Conservation (phyloP, 2,113 vertebrate genomes). For the Onychostruthus taczanowskii region DNA sequence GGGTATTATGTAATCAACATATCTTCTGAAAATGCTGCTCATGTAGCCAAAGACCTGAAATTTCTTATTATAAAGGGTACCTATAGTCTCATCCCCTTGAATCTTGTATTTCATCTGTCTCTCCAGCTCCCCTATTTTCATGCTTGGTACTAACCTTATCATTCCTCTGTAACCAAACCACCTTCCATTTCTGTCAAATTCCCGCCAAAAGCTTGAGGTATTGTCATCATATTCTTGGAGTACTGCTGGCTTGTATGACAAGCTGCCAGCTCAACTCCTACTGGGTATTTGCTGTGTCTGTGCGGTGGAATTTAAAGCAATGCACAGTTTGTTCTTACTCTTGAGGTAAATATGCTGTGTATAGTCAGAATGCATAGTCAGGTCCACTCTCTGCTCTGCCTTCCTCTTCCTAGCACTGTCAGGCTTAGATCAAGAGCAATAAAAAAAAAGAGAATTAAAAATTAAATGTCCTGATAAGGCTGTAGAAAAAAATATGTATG, state of each 20-base stretch:
- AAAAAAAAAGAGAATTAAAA: background rate
- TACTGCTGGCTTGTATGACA: background rate
- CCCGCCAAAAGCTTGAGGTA: background rate
- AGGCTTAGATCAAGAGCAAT: background rate
- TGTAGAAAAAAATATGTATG: background rate
- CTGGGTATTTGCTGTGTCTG: background rate
- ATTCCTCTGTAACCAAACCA: background rate
- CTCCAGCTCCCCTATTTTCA: background rate
- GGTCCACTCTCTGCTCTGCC: background rate
- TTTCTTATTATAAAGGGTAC: background rate
- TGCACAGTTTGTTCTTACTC: background rate
- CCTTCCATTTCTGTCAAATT: background rate
- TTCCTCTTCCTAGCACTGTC: background rate
- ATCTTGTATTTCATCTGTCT: background rate
- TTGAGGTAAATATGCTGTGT: background rate
- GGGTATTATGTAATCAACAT: background rate
- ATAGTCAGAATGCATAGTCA: background rate
- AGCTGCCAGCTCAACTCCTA: constrained; percentile 10
- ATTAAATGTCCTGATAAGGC: background rate
- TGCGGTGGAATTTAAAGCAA: background rate
- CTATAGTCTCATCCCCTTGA: background rate
- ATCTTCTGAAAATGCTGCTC: background rate
- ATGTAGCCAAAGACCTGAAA: background rate
- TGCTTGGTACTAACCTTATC: background rate
- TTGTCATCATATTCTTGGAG: background rate